These are phyloP conservation scores for Cyanistes caeruleus DNA, from an alignment of 2,113 vertebrate genomes.

Conservation along the genomic window DNA sequence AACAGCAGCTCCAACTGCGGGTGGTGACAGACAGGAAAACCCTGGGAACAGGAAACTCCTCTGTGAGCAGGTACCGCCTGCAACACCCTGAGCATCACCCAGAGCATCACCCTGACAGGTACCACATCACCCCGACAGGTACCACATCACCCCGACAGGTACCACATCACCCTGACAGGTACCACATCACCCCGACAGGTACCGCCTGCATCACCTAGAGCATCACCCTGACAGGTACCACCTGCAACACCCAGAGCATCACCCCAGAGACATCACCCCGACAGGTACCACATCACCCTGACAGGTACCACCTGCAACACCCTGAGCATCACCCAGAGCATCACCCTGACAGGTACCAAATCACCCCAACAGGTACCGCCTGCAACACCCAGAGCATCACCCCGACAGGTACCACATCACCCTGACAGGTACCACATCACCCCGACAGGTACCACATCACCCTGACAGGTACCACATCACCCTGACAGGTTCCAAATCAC, in stretches of 20 bases:
- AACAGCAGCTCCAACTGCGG: too few relatives aligned
- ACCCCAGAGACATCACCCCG: background rate
- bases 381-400: background rate
- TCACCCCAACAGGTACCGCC: background rate
- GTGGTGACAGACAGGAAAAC: background rate
- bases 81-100: background rate
- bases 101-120: background rate
- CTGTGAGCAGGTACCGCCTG: background rate
- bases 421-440: too few relatives aligned
- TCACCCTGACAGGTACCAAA: background rate
- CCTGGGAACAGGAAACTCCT: background rate
- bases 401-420: background rate
- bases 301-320: background rate
- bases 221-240: background rate
- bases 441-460: too few relatives aligned
- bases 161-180: background rate
- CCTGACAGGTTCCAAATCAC: background rate
- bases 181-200: background rate
- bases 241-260: too few relatives aligned
- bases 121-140: accelerated
- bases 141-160: accelerated
- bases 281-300: background rate
- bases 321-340: background rate
- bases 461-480: background rate
- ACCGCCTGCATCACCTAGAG: background rate